These are phyloP conservation scores for Tenthredo scrophulariae DNA, from an alignment of 2,888 invertebrate species.

Conservation along the genomic window DNA sequence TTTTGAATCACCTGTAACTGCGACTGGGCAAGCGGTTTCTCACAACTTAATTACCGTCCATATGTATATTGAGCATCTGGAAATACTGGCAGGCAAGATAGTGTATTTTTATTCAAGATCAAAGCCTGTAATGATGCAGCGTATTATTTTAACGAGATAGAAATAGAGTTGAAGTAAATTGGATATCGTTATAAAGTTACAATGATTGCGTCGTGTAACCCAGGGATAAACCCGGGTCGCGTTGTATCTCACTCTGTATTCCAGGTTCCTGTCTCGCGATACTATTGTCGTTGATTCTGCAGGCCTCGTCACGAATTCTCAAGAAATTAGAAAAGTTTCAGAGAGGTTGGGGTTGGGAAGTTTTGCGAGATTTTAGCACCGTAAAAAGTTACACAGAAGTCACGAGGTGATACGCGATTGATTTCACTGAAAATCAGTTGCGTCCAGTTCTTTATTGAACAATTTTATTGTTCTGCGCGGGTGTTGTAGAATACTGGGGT, in stretches of 20 bases:
- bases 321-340: slow-evolving; percentile 35
- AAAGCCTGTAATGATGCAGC: background rate
- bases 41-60: background rate
- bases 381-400: background rate
- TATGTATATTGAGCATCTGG: background rate
- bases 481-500: background rate
- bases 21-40: background rate
- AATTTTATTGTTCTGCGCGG: background rate
- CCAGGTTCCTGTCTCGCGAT: background rate
- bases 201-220: slow-evolving; percentile 11
- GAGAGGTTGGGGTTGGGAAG: background rate
- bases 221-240: slow-evolving; percentile 9
- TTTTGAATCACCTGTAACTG: background rate
- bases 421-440: background rate
- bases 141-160: slow-evolving; percentile 11
- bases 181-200: slow-evolving; percentile 25
- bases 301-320: slow-evolving; percentile 7
- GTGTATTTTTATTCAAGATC: background rate
- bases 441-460: slow-evolving; percentile 2
- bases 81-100: background rate
- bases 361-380: background rate
- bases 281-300: background rate
- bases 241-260: slow-evolving; percentile 9
- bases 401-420: background rate
- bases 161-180: slow-evolving; percentile 6